Base-by-base conservation (phyloP, 2,888 invertebrate genomes). In the Rhimphoctona megacephalus region DNA sequence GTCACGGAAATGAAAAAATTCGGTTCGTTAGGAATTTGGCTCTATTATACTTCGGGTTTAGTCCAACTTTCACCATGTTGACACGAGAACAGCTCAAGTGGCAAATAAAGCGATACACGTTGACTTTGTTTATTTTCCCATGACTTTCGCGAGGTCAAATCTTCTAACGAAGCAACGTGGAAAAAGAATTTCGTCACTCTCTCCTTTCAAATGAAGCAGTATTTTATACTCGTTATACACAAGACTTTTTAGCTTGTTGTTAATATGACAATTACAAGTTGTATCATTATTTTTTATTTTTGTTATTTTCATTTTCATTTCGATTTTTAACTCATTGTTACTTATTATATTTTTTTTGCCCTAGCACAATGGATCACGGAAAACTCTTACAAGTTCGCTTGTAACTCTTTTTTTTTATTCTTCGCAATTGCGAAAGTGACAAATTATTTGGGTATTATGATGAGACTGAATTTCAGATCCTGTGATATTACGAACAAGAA, bases 121-220 rank as follows among this genome's bases (percentile, higher is more conserved):
- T 8, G 46, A 57, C 25, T 82, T 57, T 57, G 67, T 70, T 30
- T 43, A 43, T 43, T 70, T 72, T 46, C 49, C 69, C 76, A 49
- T 43, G 54, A 77, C 14, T 61, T n/a, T 78, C 57, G 81, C 74
- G 67, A 22, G 64, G 66, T 83, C 25, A 30, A 39, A 46, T 25
- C 30, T 52, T 66, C 57, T n/a, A 64, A 64, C 69, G 70, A 76
- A 83, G 54, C 25, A 61, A 74, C 83, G 70, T 87, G 57, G 49
- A 3, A 25, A 77, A 81, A n/a, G 78, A 81, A 46, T 52, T n/a
- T 70, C 79, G 43, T 54, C 11, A 85, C 52, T 83, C 87, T 83
- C 87, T 83, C 61, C 72, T 88, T 83, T 90, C 90, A 90, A 90
- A 91, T 92, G 89, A 89, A 90, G 73, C 88, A 90, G 90, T 90